Conservation (phyloP, 2,888 invertebrate genomes). For the Macaria liturata region DNA sequence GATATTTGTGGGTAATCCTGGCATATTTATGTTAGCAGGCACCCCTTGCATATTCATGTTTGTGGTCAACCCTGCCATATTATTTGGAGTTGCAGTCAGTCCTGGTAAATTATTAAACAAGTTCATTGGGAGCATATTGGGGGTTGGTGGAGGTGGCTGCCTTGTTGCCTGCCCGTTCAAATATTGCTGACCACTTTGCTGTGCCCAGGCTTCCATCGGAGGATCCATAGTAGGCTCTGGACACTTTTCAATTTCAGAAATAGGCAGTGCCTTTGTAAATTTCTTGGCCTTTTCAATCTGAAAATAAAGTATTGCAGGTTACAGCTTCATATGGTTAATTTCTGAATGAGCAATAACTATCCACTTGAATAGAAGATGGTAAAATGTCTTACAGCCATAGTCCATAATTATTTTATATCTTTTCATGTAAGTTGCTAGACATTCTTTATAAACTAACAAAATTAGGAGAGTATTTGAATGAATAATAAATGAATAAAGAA, state of each 20-base stretch:
- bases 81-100: neutral
- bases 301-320: conserved; percentile 1
- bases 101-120: neutral
- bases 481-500: neutral
- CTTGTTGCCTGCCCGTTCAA: too few relatives aligned
- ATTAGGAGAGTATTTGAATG: neutral
- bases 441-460: neutral
- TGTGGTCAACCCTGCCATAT: neutral
- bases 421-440: too few relatives aligned
- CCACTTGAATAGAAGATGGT: too few relatives aligned
- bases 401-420: too few relatives aligned
- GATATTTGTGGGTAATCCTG: too few relatives aligned
- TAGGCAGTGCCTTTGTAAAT: conserved; percentile 32
- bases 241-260: conserved; percentile 37
- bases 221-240: conserved; percentile 54
- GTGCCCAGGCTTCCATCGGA: conserved; percentile 35
- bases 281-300: conserved; percentile 59
- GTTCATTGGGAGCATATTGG: too few relatives aligned
- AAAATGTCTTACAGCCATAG: too few relatives aligned
- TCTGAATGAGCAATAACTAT: too few relatives aligned
- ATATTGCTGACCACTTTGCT: too few relatives aligned
- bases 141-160: neutral
- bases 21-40: neutral
- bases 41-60: neutral
- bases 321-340: too few relatives aligned